phyloP scores from a whole-genome alignment of 64 coral and sea anemone genomes.

The Stichodactyla mertensii region DNA sequence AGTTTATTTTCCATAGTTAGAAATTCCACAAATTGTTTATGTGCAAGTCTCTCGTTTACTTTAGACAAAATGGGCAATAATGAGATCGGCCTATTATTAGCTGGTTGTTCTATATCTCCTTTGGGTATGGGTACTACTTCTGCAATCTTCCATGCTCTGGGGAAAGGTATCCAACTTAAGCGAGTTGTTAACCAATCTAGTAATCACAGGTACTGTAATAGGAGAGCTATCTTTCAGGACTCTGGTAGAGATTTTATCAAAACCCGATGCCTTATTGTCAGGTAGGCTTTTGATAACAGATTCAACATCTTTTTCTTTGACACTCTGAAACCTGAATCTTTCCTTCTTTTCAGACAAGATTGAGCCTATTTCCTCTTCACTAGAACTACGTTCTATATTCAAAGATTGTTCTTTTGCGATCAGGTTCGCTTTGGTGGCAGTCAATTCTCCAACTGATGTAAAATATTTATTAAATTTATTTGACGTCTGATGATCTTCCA shows the following conservation, averaged over 20 bases:
- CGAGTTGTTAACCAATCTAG: conserved; percentile 34
- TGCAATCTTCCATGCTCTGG: conserved; percentile 40
- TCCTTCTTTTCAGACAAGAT: no score
- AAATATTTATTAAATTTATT: conserved; percentile 58
- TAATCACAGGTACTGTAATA: conserved; percentile 25
- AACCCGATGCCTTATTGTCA: conserved; percentile 34
- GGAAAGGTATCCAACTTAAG: conserved; percentile 28
- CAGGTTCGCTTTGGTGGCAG: conserved; percentile 36
- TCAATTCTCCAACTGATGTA: conserved; percentile 43
- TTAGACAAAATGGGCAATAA: conserved; percentile 51
- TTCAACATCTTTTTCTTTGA: neutral
- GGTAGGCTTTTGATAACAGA: neutral
- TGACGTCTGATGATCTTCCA: conserved; percentile 29
- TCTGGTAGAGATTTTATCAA: conserved; percentile 41
- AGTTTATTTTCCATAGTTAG: conserved; percentile 30
- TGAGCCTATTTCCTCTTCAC: no score
- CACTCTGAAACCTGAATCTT: neutral
- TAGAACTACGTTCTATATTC: no score
- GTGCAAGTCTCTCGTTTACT: conserved; percentile 50
- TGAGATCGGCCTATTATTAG: conserved; percentile 56
- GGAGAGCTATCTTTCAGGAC: conserved; percentile 43
- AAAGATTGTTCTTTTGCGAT: neutral
- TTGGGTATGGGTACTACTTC: conserved; percentile 47
- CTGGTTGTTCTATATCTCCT: conserved; percentile 42
- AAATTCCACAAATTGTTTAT: conserved; percentile 40